Percentiles rank a stretch among this genome's conserved stretches.
Conservation (phyloP, 1,140 invertebrate genomes). For the Pseudomyrmex gracilis region DNA sequence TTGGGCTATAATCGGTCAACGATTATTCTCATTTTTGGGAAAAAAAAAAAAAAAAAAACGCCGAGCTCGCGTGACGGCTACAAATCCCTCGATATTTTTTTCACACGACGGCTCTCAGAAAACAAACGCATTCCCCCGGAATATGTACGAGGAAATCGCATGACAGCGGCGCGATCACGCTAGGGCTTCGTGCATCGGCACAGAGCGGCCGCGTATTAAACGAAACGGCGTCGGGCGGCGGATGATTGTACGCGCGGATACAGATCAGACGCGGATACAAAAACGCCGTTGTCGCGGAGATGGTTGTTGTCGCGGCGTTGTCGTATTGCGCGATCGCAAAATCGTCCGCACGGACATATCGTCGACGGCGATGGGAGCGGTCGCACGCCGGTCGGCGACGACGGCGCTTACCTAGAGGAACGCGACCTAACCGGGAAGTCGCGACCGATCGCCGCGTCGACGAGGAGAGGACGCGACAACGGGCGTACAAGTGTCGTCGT, state of each 20-base stretch:
- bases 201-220: constrained; percentile 12
- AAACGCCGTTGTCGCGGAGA: neutral
- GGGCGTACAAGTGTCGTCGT: constrained; percentile 45
- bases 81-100: too few species aligned
- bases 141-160: constrained; percentile 33
- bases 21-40: neutral
- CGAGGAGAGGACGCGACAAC: constrained; percentile 25
- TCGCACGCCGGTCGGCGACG: constrained; percentile 25
- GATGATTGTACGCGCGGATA: neutral
- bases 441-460: neutral
- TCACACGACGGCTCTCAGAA: too few species aligned
- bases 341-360: constrained; percentile 50
- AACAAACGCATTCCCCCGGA: neutral
- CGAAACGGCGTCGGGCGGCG: neutral
- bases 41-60: too few species aligned
- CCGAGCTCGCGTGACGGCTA: too few species aligned
- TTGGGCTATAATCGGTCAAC: neutral
- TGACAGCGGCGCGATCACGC: constrained; percentile 60
- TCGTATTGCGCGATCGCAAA: constrained; percentile 55
- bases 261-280: neutral
- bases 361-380: constrained; percentile 42
- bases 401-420: neutral
- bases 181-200: constrained; percentile 56
- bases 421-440: neutral
- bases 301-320: constrained; percentile 36